Evolutionary conservation across 2,797 vertebrate species (phyloP), one percentile per base, ranked within the genome.

Genomic region (Delichon dasypus): DNA sequence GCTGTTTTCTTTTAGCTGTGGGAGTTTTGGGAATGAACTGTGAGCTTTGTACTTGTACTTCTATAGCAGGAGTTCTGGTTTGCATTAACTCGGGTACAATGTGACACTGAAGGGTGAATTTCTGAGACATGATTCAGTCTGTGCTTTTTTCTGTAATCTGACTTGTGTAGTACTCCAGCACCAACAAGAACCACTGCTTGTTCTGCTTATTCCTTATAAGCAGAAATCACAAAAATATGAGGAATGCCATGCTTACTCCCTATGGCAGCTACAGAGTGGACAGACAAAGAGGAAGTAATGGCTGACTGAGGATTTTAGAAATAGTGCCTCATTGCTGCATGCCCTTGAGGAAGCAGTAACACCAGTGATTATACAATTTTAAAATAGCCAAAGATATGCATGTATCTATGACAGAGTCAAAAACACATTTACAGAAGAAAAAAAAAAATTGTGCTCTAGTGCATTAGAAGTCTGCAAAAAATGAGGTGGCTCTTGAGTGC

Each of bases 111-210:
- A 94, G 88, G 55, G 70, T 82, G 84, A 93, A 90, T 93, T 93
- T 96, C 94, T 94, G 81, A 93, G 86, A 42, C 77, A 40, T 94
- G 94, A 95, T 83, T 94, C 85, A 91, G 26, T 70, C 77, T 70
- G 44, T 77, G 51, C 58, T 84, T 88, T 66, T 81, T 70, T 73
- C 85, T 86, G 70, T 90, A 91, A 86, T 75, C 76, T 68, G 50
- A 64, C 74, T 76, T 72, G 36, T 68, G 67, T 40, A 86, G 58
- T 47, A 82, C 47, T 86, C 25, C 62, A 75, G 66, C 76, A 90
- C 44, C 40, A 91, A 65, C 72, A 93, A 78, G 66, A 94, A 81
- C 55, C 54, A 67, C 38, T 86, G 14, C 29, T 93, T 88, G 44
- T 93, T 45, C 70, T 88, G 48, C 48, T 66, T 90, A 72, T 84